Base-by-base conservation (phyloP, 1,140 invertebrate species). In the Drosophila jambulina region DNA sequence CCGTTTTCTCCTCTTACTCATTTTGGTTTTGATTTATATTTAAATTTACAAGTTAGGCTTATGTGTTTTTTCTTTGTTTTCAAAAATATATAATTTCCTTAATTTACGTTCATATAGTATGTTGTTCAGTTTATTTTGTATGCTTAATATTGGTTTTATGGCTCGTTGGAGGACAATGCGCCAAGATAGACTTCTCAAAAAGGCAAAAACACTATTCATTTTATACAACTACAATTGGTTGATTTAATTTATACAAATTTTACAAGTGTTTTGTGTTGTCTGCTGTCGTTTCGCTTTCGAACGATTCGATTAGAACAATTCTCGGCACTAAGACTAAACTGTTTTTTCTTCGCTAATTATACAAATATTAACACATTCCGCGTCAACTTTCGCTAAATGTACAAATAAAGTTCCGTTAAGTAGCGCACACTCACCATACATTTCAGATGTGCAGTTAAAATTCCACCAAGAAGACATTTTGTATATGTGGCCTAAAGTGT, bases 401-500 rank as follows among this genome's bases (percentile, higher is more conserved):
- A 62, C 59, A 38, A 56, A 56, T 56, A 38, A 56, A 56, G 38
- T 38, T 56, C 2, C 9, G 9, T 56, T 61, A 81, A 84, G 69
- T n/a, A 56, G 15, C 51, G 10, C 29, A 27, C 56, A 57, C 62
- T 27, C 17, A 49, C 9, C 46, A 29, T n/a, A n/a, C 10, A 29
- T n/a, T 49, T 51, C 32, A 40, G 21, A 36, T 53, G 36, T 43
- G 64, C 65, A 46, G 60, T 81, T 85, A 81, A 88, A 90, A 84
- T 76, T 82, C 81, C 75, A 90, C 74, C 67, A 88, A 90, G 85
- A 88, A 88, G 85, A 90, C 85, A 75, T 82, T 85, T 71, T 77
- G 61, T 65, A 86, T 60, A 43, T 70, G 46, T 64, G 54, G 69
- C 43, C 61, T 63, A 63, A 63, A 75, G 43, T 80, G 78, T 53